A percentile compares a stretch with the other conserved stretches of the same genome.
Evolutionary conservation across 2,113 vertebrate species (phyloP).

Genomic region (Ammospiza nelsoni): DNA sequence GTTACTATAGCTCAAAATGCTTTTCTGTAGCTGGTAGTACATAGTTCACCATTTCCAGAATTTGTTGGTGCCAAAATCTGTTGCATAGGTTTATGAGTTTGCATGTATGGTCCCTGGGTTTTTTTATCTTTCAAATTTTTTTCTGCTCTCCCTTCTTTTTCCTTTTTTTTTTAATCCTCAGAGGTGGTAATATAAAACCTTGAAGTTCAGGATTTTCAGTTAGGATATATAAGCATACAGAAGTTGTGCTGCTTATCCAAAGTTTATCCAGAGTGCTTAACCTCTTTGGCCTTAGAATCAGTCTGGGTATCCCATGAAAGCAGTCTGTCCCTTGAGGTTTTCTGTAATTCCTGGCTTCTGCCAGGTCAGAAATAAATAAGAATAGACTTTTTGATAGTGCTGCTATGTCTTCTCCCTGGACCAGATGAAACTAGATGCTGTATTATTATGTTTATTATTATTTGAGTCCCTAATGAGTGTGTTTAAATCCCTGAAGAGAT

Average conservation of each 20-base stretch:
- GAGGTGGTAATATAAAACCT: neutral
- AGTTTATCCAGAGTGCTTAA: constrained; percentile 57
- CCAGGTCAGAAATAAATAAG: constrained; percentile 17
- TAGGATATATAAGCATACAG: neutral
- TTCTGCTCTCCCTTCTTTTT: too few species aligned
- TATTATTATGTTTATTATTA: constrained; percentile 39
- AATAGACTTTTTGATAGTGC: neutral
- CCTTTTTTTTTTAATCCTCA: neutral
- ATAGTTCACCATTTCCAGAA: neutral
- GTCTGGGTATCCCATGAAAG: constrained; percentile 14
- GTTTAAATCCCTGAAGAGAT: constrained; percentile 30
- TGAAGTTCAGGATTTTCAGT: neutral
- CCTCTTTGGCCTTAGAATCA: constrained; percentile 47
- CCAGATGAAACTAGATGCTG: constrained; percentile 26
- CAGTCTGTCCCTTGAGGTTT: constrained; percentile 36
- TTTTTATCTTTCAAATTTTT: neutral
- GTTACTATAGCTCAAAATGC: neutral
- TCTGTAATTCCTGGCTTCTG: constrained; percentile 34
- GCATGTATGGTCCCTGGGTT: neutral
- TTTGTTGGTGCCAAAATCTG: neutral
- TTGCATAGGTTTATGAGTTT: neutral
- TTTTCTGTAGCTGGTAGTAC: neutral
- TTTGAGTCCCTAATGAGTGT: neutral
- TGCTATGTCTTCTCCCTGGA: neutral
- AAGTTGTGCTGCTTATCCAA: constrained; percentile 42